These are phyloP conservation scores for Catocala nupta DNA, from an alignment of 2,888 invertebrate genomes.

Conservation along the genomic window DNA sequence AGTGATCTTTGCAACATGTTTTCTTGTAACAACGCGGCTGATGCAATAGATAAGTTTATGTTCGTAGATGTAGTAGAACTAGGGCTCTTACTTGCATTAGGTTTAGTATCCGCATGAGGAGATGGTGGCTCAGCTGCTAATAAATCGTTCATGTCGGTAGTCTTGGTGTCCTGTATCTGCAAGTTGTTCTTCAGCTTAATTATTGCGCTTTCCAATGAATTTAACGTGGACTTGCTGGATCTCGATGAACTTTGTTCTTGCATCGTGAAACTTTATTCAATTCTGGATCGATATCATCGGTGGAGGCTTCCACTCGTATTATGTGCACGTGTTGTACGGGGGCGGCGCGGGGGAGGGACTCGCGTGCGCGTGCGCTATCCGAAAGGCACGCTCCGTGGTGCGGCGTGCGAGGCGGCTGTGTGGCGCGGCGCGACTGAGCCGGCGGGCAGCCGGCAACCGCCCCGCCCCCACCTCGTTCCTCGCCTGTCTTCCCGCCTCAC, in stretches of 20 bases:
- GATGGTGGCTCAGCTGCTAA: constrained; percentile 72
- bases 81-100: constrained; percentile 80
- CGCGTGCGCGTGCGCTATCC: constrained; percentile 79
- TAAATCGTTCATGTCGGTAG: constrained; percentile 76
- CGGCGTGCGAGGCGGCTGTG: constrained; percentile 83
- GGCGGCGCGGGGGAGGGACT: constrained; percentile 71
- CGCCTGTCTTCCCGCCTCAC: constrained; percentile 82
- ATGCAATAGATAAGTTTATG: constrained; percentile 85
- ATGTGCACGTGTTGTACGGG: constrained; percentile 71
- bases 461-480: constrained; percentile 80
- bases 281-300: constrained; percentile 51
- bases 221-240: constrained; percentile 80
- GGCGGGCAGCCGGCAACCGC: constrained; percentile 81
- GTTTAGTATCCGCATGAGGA: constrained; percentile 71
- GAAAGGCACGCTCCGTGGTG: constrained; percentile 65
- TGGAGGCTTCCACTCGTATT: constrained; percentile 49
- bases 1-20: constrained; percentile 91
- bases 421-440: constrained; percentile 85
- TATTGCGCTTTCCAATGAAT: constrained; percentile 85
- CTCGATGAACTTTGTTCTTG: constrained; percentile 85
- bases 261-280: constrained; percentile 68
- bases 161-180: constrained; percentile 83
- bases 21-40: constrained; percentile 88
- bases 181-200: constrained; percentile 85
- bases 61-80: constrained; percentile 75